Evolutionary conservation across 1,140 invertebrate species (phyloP).

Genomic region (Calliopsis andreniformis): DNA sequence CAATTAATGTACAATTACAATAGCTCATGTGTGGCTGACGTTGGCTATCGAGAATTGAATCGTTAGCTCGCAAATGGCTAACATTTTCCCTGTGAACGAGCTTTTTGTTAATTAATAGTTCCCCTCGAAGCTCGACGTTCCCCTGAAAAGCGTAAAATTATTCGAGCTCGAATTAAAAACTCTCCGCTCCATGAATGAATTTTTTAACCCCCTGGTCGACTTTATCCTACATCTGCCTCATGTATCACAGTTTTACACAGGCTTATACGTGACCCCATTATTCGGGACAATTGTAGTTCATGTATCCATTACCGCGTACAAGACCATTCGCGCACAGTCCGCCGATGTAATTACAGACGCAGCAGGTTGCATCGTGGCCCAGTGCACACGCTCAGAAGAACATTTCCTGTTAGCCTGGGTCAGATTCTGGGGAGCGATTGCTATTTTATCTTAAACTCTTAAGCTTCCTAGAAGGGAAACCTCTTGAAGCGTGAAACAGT

Average conservation of each 20-base stretch:
- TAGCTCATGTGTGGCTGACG: no score
- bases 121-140: no score
- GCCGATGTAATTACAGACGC: constrained; percentile 30
- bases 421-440: no score
- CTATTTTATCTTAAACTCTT: no score
- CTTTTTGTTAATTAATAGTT: no score
- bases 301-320: constrained; percentile 59
- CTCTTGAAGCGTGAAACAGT: background rate
- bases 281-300: constrained; percentile 46
- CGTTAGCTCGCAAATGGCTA: no score
- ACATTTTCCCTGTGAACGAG: no score
- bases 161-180: no score
- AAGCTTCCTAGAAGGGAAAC: background rate
- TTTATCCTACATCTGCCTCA: constrained; percentile 29
- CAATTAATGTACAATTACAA: no score
- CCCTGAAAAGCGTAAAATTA: no score
- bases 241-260: constrained; percentile 43
- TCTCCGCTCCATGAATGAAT: background rate
- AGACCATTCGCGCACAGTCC: constrained; percentile 28
- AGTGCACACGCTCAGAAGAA: background rate
- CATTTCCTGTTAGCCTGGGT: background rate
- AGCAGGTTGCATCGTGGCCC: constrained; percentile 14
- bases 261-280: constrained; percentile 53
- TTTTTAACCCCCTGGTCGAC: background rate
- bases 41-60: no score